Evolutionary conservation across 2,888 invertebrate genomes (phyloP), one percentile per base, ranked within the genome.

Genomic region (Entomobrya proxima): DNA sequence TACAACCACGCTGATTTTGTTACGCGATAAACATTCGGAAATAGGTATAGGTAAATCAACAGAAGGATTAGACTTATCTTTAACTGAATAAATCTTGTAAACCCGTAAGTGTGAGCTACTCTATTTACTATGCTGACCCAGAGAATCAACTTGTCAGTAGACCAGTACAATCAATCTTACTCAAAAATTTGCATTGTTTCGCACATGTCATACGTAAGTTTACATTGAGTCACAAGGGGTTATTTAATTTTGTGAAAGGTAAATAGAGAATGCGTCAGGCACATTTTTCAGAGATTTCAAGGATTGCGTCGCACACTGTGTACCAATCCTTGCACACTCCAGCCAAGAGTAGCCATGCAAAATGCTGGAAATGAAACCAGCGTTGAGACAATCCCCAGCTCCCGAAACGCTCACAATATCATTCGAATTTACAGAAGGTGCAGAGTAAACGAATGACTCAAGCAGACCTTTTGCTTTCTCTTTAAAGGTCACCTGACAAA

Each of bases 321-420:
- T 94, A 0, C 95, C 96, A 21, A 94, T 91, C 3, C 93, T 92
- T 13, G 95, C 92, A 91, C 95, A 94, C 82, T 93, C 91, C 67
- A 93, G 92, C 91, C 95, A 94, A 6, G 92, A 89, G 50, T 92
- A 91, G 0, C 93, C 93, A 40, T 91, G 91, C 30, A 96, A 91
- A 91, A 95, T 92, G 0, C 94, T 95, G 27, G 94, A 92, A 81
- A 96, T 94, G 90, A 95, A 94, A 0, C 95, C 96, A 5, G 92
- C 91, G n/a, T 91, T 91, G 61, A 92, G 89, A 86, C 96, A 95
- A 91, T 96, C 96, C 1, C 96, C 96, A 24, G 96, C 96, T 4
- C 96, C 96, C n/a, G 96, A 96, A 0, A 96, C 96, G 92, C 94
- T 96, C 75, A 94, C 93, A 15, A 96, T 82, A 37, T 82, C 61